Evolutionary conservation across 1,140 invertebrate species (phyloP).

Genomic region (Leptinotarsa undecemlineata): DNA sequence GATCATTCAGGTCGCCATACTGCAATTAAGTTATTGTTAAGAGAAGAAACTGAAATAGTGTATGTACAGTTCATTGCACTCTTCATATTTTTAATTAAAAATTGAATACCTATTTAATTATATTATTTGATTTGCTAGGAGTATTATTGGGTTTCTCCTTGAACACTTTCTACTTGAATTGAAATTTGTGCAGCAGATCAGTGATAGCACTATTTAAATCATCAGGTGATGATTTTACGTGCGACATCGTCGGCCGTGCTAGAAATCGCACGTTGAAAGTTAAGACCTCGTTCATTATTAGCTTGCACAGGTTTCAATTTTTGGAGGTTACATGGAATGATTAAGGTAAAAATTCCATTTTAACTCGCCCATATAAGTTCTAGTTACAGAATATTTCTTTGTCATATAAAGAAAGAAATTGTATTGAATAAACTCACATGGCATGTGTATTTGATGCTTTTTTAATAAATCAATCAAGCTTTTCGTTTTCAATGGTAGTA

Average conservation of each 20-base stretch:
- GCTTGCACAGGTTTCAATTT: no score
- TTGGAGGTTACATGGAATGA: no score
- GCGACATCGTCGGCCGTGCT: no score
- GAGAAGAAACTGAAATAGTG: neutral
- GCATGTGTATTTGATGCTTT: no score
- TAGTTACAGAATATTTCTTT: neutral
- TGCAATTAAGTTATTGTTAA: slow-evolving; percentile 24
- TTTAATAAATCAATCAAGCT: neutral
- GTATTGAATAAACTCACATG: neutral
- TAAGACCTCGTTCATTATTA: no score
- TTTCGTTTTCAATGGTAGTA: neutral
- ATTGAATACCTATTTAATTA: neutral
- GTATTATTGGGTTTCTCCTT: no score
- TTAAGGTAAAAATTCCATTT: neutral
- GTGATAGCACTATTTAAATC: no score
- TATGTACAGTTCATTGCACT: slow-evolving; percentile 21
- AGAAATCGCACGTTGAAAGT: no score
- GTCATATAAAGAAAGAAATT: neutral
- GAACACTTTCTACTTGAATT: no score
- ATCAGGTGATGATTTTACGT: no score
- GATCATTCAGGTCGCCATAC: slow-evolving; percentile 11
- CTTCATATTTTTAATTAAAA: slow-evolving; percentile 19
- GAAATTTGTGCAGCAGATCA: no score
- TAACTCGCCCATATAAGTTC: neutral
- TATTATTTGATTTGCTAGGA: no score